phyloP scores from a whole-genome alignment of 2,113 vertebrate genomes.

The Carassius gibelio region DNA sequence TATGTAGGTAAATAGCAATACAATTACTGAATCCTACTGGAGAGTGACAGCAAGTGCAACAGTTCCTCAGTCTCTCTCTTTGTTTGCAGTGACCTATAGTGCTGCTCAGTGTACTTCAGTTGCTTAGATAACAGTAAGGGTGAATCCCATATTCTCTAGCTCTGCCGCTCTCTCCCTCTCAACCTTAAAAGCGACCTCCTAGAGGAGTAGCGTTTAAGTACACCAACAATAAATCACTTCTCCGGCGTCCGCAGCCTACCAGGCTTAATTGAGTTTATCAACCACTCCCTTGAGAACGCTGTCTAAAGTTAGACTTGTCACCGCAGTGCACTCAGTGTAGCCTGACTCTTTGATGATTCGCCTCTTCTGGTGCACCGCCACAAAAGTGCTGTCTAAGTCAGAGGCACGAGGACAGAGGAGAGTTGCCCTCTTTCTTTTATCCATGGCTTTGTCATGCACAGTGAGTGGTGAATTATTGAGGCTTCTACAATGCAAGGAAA shows the following conservation, averaged over 20 bases:
- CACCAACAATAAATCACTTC: slow-evolving; percentile 71
- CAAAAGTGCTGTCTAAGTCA: slow-evolving; percentile 45
- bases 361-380: slow-evolving; percentile 42
- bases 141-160: slow-evolving; percentile 19
- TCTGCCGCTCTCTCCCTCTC: not conserved
- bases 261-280: slow-evolving; percentile 74
- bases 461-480: slow-evolving; percentile 32
- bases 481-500: slow-evolving; percentile 48
- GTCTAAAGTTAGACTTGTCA: slow-evolving; percentile 71
- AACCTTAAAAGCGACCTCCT: slow-evolving; percentile 46
- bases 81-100: not conserved
- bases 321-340: slow-evolving; percentile 45
- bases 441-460: slow-evolving; percentile 19
- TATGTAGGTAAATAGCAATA: not conserved
- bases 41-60: slow-evolving; percentile 4
- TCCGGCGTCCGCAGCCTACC: slow-evolving; percentile 48
- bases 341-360: slow-evolving; percentile 67
- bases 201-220: slow-evolving; percentile 65
- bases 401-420: not conserved
- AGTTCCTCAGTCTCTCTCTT: not conserved
- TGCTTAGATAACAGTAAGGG: slow-evolving; percentile 33
- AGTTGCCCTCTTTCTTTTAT: slow-evolving; percentile 38
- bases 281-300: slow-evolving; percentile 63
- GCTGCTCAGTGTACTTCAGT: not conserved
- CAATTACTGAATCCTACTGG: not conserved